Base-by-base conservation (phyloP, 2,888 invertebrate genomes). In the Vandiemenella viatica region DNA sequence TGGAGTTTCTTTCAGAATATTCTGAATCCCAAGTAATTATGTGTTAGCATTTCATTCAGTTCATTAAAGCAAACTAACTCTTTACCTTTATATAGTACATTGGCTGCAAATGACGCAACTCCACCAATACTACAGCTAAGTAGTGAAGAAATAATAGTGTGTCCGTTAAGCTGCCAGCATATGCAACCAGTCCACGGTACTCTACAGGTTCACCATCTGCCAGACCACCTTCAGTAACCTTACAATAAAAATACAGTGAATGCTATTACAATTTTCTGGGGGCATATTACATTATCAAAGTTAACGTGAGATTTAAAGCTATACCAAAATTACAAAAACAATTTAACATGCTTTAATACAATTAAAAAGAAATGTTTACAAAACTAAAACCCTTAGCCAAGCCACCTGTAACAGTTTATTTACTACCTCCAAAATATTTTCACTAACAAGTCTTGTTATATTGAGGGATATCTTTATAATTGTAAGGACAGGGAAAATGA, bases 131-230 rank as follows among this genome's bases (percentile, higher is more conserved):
- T 48, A 97, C 87, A 21, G 93, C 90, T 58, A 92, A 75, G 62
- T 93, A 95, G 67, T 95, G 93, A 62, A 96, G 87, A 66, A 93
- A 95, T 22, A 97, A 72, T 53, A 98, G 69, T 1, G 95, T 90
- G 68, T 97, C 96, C 1, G 91, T 82, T 60, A 96, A 79, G 63
- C 89, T 91, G 18, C 87, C 85, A 21, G 96, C 90, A 62, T 92
- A 97, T 47, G 84, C 82, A 20, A 97, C 93, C 61, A 96, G 72
- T 18, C 84, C 83, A 63, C 86, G 84, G 64, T 92, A 93, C 64
- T 87, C 83, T 32, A 67, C 58, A 38, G 80, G 76, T 8, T 83
- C 83, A 60, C 86, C 85, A 0, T 82, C 83, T 48, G 86, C 84
- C 65, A 83, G 79, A 0, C 84, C 81, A 16, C 83, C 81, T 65